phyloP scores from a whole-genome alignment of 2,888 invertebrate species.

The Cyclophora albipunctata region DNA sequence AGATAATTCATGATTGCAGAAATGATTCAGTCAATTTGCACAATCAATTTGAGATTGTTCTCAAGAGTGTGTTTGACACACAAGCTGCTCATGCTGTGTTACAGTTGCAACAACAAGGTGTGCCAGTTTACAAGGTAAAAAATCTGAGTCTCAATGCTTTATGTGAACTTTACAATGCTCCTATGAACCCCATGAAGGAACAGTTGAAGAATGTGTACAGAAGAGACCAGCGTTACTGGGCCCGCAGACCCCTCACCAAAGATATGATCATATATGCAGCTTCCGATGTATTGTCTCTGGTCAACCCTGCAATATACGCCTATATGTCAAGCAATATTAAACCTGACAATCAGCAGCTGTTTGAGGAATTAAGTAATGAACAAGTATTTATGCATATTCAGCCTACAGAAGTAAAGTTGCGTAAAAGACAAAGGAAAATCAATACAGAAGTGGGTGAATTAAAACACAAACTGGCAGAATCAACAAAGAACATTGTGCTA shows the following conservation, averaged over 20 bases:
- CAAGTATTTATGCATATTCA: slow-evolving; percentile 90
- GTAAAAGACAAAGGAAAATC: slow-evolving; percentile 92
- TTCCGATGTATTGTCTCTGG: slow-evolving; percentile 89
- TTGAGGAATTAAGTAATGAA: slow-evolving; percentile 90
- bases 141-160: slow-evolving; percentile 93
- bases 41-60: slow-evolving; percentile 88
- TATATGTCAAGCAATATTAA: slow-evolving; percentile 80
- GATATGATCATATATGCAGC: slow-evolving; percentile 95
- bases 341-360: slow-evolving; percentile 81
- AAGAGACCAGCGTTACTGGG: slow-evolving; percentile 92
- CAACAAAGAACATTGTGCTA: slow-evolving; percentile 89
- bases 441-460: slow-evolving; percentile 93
- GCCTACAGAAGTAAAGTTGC: slow-evolving; percentile 88
- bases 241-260: slow-evolving; percentile 88
- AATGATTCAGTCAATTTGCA: slow-evolving; percentile 92
- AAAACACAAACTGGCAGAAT: slow-evolving; percentile 85
- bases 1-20: slow-evolving; percentile 94
- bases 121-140: slow-evolving; percentile 96
- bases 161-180: slow-evolving; percentile 91
- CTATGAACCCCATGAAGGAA: slow-evolving; percentile 93
- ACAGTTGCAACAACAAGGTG: slow-evolving; percentile 90
- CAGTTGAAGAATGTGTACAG: slow-evolving; percentile 90
- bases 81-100: slow-evolving; percentile 95
- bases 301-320: slow-evolving; percentile 89
- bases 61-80: slow-evolving; percentile 92